Evolutionary conservation across 2,888 invertebrate species (phyloP), one percentile per base, ranked within the genome.

Genomic region (Acrocera orbiculus): DNA sequence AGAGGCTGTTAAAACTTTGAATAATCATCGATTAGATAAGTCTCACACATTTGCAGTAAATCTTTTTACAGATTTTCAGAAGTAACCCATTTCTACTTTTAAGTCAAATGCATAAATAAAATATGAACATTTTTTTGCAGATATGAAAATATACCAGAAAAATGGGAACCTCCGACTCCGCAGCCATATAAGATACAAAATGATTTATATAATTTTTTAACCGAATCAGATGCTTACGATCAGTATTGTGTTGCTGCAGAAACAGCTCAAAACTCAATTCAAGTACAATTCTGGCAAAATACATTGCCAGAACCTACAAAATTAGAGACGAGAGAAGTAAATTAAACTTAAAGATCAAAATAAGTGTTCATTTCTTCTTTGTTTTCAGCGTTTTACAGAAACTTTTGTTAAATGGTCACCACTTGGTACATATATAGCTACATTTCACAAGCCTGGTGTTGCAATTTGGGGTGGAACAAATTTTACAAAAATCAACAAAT

Each of bases 381-480:
- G 47, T 47, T 47, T 46, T 19, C 52, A 89, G 85, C 73, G 81
- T 46, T 98, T 96, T 81, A 93, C 95, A 2, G 93, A 95, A 52
- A 87, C 89, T 0, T 87, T 90, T 47, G 85, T 93, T 2, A 79
- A 85, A 46, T 99, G 96, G 96, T 98, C 98, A 2, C 96, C 96
- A 0, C 64, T 90, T 24, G 98, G 98, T 28, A 93, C 93, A 0
- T 98, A 89, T 57, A 65, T 99, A 44, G 80, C 93, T 1, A 96
- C 98, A 1, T 90, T 95, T 64, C 98, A 99, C 54, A 78, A 79
- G 59, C 73, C 81, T 41, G 98, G 98, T 35, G 89, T 96, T 31
- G 92, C 89, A 0, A 65, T 99, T 28, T 98, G 98, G 98, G 96
- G 92, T 13, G 96, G 96, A 0, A 85, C 87, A 16, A 76, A 77